phyloP scores from a whole-genome alignment of 1,140 invertebrate species.

The Apis laboriosa region DNA sequence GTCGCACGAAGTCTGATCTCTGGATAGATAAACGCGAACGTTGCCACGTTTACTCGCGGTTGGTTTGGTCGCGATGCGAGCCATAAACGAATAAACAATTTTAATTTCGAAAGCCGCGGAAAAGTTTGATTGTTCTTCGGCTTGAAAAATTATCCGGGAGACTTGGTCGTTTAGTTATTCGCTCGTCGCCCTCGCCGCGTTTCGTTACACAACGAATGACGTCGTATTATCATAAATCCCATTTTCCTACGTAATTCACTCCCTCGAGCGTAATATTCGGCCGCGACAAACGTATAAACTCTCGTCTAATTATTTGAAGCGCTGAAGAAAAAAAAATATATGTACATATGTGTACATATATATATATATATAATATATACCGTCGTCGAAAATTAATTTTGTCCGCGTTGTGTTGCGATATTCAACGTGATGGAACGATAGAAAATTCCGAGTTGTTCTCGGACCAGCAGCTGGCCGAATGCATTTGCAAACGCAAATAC shows the following conservation, averaged over 20 bases:
- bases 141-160: conserved; percentile 12
- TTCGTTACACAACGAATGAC: conserved; percentile 4
- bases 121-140: conserved; percentile 22
- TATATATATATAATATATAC: too few species aligned
- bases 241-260: conserved; percentile 6
- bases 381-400: conserved; percentile 13
- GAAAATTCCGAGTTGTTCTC: not conserved
- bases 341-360: not conserved
- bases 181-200: not conserved
- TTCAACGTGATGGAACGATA: not conserved
- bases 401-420: not conserved
- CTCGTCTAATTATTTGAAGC: conserved; percentile 10
- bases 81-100: not conserved
- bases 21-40: too few species aligned
- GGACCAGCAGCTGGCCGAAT: not conserved
- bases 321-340: not conserved
- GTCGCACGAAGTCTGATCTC: too few species aligned
- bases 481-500: not conserved
- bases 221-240: conserved; percentile 16
- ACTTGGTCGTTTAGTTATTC: not conserved
- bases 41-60: too few species aligned
- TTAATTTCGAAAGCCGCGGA: not conserved
- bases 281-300: not conserved
- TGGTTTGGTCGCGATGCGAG: not conserved
- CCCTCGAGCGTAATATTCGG: conserved; percentile 16